Percentiles rank a stretch among this genome's conserved stretches.
phyloP scores from a whole-genome alignment of 2,888 invertebrate genomes.

The Leptogaster cylindrica region DNA sequence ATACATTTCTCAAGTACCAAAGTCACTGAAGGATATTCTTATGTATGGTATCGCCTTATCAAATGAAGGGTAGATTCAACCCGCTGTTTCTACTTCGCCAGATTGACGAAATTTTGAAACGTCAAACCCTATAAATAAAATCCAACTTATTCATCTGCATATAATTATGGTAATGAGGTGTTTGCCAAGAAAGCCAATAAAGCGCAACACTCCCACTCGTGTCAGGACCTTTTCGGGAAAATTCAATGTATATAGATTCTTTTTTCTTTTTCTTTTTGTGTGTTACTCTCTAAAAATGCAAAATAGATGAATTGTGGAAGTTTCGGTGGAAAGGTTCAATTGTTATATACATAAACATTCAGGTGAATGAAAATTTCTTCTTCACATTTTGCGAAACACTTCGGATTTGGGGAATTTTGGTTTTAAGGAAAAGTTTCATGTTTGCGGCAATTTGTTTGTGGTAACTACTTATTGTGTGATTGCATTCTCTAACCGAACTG shows the following conservation, averaged over 20 bases:
- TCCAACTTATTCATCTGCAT: background rate
- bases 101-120: too few species aligned
- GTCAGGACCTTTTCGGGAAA: too few species aligned
- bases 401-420: too few species aligned
- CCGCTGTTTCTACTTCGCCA: too few species aligned
- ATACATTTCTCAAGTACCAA: background rate
- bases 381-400: background rate
- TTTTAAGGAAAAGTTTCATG: conserved; percentile 22
- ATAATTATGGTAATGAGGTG: conserved; percentile 24
- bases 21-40: background rate
- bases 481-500: background rate
- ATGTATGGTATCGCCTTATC: background rate
- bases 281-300: background rate
- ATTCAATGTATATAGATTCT: too few species aligned
- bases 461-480: background rate
- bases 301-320: background rate
- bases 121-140: too few species aligned
- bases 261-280: background rate
- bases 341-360: background rate
- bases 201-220: too few species aligned
- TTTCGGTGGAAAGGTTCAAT: background rate
- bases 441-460: conserved; percentile 20
- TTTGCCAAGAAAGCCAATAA: background rate
- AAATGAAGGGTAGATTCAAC: too few species aligned
- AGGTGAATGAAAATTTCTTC: background rate